Conservation (phyloP, 1,140 invertebrate genomes). For the Stegodyphus mimosarum region DNA sequence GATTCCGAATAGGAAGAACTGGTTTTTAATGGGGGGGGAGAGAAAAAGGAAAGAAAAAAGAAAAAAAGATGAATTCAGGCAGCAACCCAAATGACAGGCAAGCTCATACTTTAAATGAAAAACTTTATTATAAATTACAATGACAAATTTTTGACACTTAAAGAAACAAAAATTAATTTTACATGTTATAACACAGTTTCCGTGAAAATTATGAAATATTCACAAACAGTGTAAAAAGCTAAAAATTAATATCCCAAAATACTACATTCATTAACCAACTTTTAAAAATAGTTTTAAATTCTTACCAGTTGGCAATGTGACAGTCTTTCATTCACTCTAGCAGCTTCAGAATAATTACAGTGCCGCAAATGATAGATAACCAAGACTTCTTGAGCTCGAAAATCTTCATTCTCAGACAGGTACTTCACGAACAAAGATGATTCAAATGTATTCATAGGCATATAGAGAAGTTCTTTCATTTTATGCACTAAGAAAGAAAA, state of each 20-base stretch:
- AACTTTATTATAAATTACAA: too few species aligned
- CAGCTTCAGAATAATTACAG: conserved; percentile 68
- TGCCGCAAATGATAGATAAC: conserved; percentile 71
- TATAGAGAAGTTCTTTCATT: conserved; percentile 72
- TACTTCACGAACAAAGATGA: conserved; percentile 73
- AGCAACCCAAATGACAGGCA: too few species aligned
- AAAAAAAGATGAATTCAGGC: too few species aligned
- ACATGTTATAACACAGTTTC: too few species aligned
- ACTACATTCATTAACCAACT: conserved; percentile 2
- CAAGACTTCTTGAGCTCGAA: conserved; percentile 69
- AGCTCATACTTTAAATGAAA: too few species aligned
- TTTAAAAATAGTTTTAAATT: not conserved
- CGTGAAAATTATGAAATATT: too few species aligned
- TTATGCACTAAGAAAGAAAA: conserved; percentile 64
- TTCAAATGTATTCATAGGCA: conserved; percentile 71
- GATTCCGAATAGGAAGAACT: too few species aligned
- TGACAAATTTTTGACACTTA: too few species aligned
- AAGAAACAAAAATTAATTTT: too few species aligned
- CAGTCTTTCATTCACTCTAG: conserved; percentile 67
- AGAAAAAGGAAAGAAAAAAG: too few species aligned
- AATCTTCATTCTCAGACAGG: conserved; percentile 70
- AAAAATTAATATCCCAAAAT: not conserved
- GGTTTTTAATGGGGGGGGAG: too few species aligned
- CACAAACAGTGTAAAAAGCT: not conserved
- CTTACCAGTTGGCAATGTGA: conserved; percentile 10